Base-by-base conservation (phyloP, 2,113 vertebrate species). In the Entelurus aequoreus region DNA sequence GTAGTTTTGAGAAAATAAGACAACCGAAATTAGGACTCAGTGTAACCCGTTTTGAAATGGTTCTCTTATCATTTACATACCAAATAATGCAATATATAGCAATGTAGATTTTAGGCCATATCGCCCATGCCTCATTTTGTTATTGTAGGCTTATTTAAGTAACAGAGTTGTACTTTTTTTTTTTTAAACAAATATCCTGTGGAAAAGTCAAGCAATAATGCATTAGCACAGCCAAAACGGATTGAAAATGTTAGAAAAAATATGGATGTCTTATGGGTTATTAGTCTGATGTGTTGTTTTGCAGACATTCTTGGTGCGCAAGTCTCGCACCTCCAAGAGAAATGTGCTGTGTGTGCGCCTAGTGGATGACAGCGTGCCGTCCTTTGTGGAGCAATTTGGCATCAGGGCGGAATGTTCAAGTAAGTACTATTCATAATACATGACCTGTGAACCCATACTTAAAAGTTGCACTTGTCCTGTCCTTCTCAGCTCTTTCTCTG, bases 301-400 rank as follows among this genome's bases (percentile, higher is more conserved):
- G 42, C 88, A 96, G 94, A 92, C 88, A 0, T 96, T 96, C 70
- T 79, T 96, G 77, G 93, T 96, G 67, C 89, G 94, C 48, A 93
- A 86, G 74, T 96, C 94, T 15, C 91, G 83, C 67, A 94, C 92
- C 0, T 92, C 87, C 16, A 88, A 92, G 76, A 93, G 83, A 60
- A 92, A 93, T 35, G 90, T 92, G 42, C 87, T 96, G 54, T 95
- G 92, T 5, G 78, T 96, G 10, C 89, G 94, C 54, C 81, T 96
- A 77, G 82, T 88, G 0, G 93, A 95, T n/a, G 90, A 93, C 80
- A 88, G 84, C 0, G 80, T 91, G 51, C 93, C 93, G 0, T 94
- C 92, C 50, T 96, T 96, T 13, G 92, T 96, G 16, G 88, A 91
- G 60, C 92, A 93, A 81, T 90, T 93, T 71, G 79, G 87, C 53